Conservation (phyloP, 2,888 invertebrate genomes). For the Lissocephala sabroskyi region DNA sequence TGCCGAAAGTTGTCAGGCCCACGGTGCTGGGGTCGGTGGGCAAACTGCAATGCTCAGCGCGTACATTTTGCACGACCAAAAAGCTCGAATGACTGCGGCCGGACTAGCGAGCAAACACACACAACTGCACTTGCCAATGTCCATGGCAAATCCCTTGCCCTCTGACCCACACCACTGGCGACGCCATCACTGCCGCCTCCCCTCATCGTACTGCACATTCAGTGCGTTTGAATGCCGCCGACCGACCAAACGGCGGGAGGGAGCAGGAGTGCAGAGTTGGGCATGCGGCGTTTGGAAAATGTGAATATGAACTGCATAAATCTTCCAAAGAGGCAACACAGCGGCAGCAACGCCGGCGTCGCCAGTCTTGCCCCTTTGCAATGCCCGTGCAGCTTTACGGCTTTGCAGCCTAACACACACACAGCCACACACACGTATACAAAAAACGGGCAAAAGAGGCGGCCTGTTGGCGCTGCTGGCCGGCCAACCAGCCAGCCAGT, state of each 20-base stretch:
- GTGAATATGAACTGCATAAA: conserved; percentile 71
- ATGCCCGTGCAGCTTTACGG: conserved; percentile 49
- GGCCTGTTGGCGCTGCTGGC: conserved; percentile 41
- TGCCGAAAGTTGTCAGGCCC: no score
- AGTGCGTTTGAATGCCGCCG: no score
- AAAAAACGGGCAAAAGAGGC: conserved; percentile 22
- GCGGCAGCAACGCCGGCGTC: conserved; percentile 54
- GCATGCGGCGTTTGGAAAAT: conserved; percentile 65
- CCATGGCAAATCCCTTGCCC: no score
- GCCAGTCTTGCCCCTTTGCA: conserved; percentile 11
- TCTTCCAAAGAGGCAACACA: no score
- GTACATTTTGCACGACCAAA: conserved; percentile 43
- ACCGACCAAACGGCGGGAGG: no score
- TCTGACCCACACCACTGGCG: conserved; percentile 22
- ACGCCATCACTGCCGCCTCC: no score
- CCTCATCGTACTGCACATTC: conserved; percentile 15
- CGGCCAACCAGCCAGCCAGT: conserved; percentile 25
- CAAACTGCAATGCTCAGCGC: conserved; percentile 51
- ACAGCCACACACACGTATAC: conserved; percentile 12
- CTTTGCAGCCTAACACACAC: conserved; percentile 45
- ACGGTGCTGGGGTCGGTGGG: conserved; percentile 39
- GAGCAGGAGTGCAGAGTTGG: no score
- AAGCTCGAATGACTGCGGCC: conserved; percentile 51
- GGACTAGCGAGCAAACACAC: conserved; percentile 30
- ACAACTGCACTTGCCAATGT: conserved; percentile 3